Conservation (phyloP, 2,888 invertebrate genomes). For the Drosophila rellima region DNA sequence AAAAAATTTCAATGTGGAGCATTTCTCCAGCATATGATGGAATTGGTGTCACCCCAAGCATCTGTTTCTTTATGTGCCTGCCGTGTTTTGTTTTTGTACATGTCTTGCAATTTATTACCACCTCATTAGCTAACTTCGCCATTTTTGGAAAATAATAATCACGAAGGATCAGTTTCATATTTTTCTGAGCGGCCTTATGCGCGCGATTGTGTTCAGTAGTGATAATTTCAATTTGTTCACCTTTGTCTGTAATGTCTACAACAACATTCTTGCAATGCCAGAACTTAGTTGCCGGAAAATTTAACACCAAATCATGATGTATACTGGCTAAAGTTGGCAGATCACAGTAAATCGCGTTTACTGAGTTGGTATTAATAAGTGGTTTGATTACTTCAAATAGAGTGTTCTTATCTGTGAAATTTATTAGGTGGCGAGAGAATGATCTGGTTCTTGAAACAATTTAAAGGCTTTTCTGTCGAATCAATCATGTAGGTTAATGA, state of each 20-base stretch:
- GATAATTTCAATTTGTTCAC: not conserved
- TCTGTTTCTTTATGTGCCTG: too few relatives aligned
- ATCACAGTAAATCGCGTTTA: slow-evolving; percentile 4
- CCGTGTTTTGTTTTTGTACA: too few relatives aligned
- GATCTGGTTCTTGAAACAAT: not conserved
- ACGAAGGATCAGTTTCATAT: not conserved
- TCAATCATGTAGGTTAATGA: too few relatives aligned
- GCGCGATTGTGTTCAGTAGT: not conserved
- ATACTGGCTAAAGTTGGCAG: slow-evolving; percentile 2
- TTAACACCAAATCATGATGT: too few relatives aligned
- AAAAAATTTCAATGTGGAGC: not conserved
- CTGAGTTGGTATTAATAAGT: not conserved
- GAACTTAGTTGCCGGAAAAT: too few relatives aligned
- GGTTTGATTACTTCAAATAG: not conserved
- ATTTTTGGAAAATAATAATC: not conserved
- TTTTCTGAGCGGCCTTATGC: not conserved
- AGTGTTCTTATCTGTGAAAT: not conserved
- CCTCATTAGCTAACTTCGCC: not conserved
- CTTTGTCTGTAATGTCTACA: too few relatives aligned
- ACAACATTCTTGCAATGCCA: too few relatives aligned
- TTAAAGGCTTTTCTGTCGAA: not conserved
- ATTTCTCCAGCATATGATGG: too few relatives aligned
- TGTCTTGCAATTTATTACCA: too few relatives aligned
- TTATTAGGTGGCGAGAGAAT: not conserved
- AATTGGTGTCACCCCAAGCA: too few relatives aligned